A percentile compares a stretch with the other conserved stretches of the same genome.
Conservation (phyloP, 1,140 invertebrate genomes). For the Laupala kohalensis region DNA sequence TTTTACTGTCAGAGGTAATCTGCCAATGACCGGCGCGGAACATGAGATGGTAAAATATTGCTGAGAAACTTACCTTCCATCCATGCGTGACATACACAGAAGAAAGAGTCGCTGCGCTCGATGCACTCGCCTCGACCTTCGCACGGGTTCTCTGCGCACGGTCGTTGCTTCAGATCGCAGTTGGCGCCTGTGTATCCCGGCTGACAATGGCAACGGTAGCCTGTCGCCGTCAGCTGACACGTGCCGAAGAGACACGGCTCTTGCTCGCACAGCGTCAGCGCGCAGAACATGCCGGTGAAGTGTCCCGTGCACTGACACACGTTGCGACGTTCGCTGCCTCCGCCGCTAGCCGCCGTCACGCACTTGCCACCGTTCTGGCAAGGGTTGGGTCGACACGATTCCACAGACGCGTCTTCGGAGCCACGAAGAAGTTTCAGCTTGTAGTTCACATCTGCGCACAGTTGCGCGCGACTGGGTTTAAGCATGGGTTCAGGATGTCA, state of each 20-base stretch:
- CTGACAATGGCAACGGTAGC: slow-evolving; percentile 40
- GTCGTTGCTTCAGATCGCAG: slow-evolving; percentile 47
- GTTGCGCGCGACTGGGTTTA: background rate
- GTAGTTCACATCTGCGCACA: slow-evolving; percentile 38
- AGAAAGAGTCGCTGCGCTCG: slow-evolving; percentile 41
- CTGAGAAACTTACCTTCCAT: slow-evolving; percentile 52
- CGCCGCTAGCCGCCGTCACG: slow-evolving; percentile 21
- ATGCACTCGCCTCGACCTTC: slow-evolving; percentile 52
- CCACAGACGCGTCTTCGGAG: slow-evolving; percentile 36
- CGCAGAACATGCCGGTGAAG: slow-evolving; percentile 46
- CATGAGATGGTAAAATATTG: too few species aligned
- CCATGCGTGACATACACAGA: slow-evolving; percentile 56
- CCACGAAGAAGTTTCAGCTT: slow-evolving; percentile 41
- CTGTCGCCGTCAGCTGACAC: slow-evolving; percentile 37
- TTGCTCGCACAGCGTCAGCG: slow-evolving; percentile 52
- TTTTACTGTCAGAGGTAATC: too few species aligned
- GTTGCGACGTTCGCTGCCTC: slow-evolving; percentile 29
- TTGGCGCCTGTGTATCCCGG: slow-evolving; percentile 39
- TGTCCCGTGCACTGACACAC: slow-evolving; percentile 48
- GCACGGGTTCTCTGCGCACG: slow-evolving; percentile 55
- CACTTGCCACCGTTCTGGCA: slow-evolving; percentile 53
- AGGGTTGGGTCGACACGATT: slow-evolving; percentile 52
- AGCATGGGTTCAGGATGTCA: too few species aligned
- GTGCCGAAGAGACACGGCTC: slow-evolving; percentile 55
- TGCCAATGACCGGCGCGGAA: too few species aligned